A percentile compares a stretch with the other conserved stretches of the same genome.
Conservation (phyloP, 2,888 invertebrate species). For the Agrotis clavis region DNA sequence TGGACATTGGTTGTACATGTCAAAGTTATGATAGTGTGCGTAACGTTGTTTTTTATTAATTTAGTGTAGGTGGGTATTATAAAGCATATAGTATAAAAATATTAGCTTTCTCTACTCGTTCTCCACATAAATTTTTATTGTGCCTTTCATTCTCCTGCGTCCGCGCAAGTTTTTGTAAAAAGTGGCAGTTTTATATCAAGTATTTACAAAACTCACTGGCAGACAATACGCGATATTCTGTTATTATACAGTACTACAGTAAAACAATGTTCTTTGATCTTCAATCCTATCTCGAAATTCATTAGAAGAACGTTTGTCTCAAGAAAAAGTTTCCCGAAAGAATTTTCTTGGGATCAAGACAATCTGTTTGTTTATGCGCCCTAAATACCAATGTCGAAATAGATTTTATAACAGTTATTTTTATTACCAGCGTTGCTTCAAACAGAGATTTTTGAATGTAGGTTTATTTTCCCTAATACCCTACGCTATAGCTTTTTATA, state of each 20-base stretch:
- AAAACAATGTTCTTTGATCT: conserved; percentile 30
- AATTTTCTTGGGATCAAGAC: conserved; percentile 66
- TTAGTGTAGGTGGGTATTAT: no score
- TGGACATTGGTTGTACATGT: no score
- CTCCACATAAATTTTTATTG: no score
- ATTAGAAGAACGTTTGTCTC: conserved; percentile 16
- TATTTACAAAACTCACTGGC: background rate
- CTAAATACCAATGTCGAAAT: conserved; percentile 76
- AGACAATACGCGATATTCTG: background rate
- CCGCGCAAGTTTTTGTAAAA: no score
- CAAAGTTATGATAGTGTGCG: no score
- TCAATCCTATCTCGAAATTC: conserved; percentile 12
- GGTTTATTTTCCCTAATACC: conserved; percentile 24
- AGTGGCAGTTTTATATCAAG: no score
- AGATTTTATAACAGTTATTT: conserved; percentile 66
- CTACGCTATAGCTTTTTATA: background rate
- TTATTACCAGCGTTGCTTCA: conserved; percentile 41
- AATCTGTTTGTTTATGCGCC: conserved; percentile 72
- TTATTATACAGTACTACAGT: background rate
- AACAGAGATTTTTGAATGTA: conserved; percentile 36
- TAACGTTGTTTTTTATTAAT: no score
- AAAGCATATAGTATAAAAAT: no score
- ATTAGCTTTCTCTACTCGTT: no score
- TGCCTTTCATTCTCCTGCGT: no score
- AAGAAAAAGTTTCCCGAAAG: conserved; percentile 38